These are phyloP conservation scores for Bambusicola thoracicus DNA, from an alignment of 2,113 vertebrate species.

Conservation along the genomic window DNA sequence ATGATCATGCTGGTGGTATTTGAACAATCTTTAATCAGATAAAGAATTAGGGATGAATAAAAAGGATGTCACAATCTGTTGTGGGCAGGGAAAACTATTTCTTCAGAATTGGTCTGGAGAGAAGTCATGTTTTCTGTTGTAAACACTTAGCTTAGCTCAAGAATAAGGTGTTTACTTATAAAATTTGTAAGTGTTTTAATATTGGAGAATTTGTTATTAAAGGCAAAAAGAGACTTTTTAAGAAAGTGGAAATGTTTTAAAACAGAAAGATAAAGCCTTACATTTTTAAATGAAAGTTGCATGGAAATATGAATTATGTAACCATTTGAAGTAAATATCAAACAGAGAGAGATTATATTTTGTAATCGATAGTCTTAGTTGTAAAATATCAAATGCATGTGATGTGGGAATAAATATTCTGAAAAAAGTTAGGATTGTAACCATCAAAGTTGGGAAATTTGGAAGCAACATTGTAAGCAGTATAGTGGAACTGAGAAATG, in stretches of 20 bases:
- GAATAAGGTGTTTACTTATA: neutral
- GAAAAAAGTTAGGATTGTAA: neutral
- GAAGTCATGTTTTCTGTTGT: neutral
- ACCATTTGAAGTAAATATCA: neutral
- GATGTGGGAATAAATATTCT: neutral
- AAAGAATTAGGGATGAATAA: neutral
- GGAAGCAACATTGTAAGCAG: neutral
- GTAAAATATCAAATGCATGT: neutral
- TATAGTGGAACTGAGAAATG: neutral
- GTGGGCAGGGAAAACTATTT: neutral
- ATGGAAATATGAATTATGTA: neutral
- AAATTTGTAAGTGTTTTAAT: neutral
- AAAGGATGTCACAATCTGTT: neutral
- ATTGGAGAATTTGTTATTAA: neutral
- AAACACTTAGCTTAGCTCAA: neutral
- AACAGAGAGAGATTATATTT: neutral
- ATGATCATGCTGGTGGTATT: neutral
- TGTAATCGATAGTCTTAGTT: neutral
- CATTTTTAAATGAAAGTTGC: neutral
- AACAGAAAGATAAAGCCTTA: neutral
- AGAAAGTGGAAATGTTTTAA: neutral
- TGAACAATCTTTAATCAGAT: neutral
- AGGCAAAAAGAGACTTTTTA: neutral
- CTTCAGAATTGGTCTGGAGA: neutral
- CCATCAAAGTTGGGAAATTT: neutral